phyloP scores from a whole-genome alignment of 1,140 invertebrate species.

The Paracyclopina nana region DNA sequence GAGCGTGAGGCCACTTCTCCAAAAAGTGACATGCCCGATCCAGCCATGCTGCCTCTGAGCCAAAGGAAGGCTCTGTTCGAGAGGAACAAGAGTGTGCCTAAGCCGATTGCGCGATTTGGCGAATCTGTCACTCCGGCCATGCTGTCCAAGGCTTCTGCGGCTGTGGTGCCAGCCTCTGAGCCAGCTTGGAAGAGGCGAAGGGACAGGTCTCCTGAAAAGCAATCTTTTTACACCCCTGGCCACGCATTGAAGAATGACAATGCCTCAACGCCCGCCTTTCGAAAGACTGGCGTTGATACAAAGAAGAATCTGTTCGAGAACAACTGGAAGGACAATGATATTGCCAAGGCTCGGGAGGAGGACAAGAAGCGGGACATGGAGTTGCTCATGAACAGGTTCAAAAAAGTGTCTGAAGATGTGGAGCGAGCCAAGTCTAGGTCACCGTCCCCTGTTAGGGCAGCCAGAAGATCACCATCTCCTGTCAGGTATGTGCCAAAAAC shows the following conservation, averaged over 20 bases:
- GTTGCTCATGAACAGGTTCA: slow-evolving; percentile 4
- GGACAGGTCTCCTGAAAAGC: neutral
- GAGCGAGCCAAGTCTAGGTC: too few species aligned
- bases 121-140: slow-evolving; percentile 16
- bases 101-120: slow-evolving; percentile 13
- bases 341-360: neutral
- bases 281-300: neutral
- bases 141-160: slow-evolving; percentile 2
- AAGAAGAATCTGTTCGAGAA: slow-evolving; percentile 12
- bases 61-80: slow-evolving; percentile 11
- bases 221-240: too few species aligned
- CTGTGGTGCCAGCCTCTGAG: neutral
- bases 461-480: too few species aligned
- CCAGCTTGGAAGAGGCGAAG: slow-evolving; percentile 3
- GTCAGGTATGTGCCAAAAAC: too few species aligned
- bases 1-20: neutral
- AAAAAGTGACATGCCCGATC: neutral
- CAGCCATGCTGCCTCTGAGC: slow-evolving; percentile 13
- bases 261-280: too few species aligned
- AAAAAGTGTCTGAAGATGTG: too few species aligned
- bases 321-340: slow-evolving; percentile 10
- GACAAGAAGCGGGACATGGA: slow-evolving; percentile 10
- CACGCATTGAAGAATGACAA: too few species aligned
- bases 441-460: too few species aligned
- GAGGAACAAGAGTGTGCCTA: slow-evolving; percentile 9